Percentiles rank a stretch among this genome's conserved stretches.
Evolutionary conservation across 1,140 invertebrate species (phyloP).

Genomic region (Heterodera schachtii): DNA sequence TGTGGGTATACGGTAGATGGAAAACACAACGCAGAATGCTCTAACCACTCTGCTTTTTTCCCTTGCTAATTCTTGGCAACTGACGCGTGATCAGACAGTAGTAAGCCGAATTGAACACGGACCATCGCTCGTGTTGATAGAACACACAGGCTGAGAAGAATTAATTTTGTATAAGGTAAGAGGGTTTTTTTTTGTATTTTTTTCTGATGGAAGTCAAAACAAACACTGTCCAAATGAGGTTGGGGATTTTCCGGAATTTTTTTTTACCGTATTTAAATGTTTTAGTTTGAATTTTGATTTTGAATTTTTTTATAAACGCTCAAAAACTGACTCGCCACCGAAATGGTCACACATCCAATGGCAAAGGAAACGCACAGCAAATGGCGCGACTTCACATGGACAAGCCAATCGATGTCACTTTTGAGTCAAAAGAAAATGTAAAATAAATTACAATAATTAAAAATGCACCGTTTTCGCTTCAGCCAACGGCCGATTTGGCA

Average conservation of each 20-base stretch:
- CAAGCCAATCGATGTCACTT: neutral
- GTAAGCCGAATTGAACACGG: slow-evolving; percentile 95
- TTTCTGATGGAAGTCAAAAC: too few relatives aligned
- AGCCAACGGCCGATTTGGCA: slow-evolving; percentile 21
- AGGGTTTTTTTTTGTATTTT: too few relatives aligned
- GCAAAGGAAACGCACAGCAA: slow-evolving; percentile 54
- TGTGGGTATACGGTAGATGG: too few relatives aligned
- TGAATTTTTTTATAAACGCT: neutral
- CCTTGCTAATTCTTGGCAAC: slow-evolving; percentile 65
- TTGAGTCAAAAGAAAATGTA: neutral
- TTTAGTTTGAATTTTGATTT: too few relatives aligned
- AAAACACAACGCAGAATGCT: too few relatives aligned
- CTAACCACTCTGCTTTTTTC: too few relatives aligned
- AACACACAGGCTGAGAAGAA: slow-evolving; percentile 57
- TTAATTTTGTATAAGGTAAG: too few relatives aligned
- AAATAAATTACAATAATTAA: slow-evolving; percentile 20
- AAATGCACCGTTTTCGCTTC: slow-evolving; percentile 8
- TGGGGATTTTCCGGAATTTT: too few relatives aligned
- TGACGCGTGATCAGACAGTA: slow-evolving; percentile 98
- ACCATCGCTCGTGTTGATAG: slow-evolving; percentile 84
- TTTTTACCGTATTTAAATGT: too few relatives aligned
- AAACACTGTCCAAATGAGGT: too few relatives aligned
- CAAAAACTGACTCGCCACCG: slow-evolving; percentile 16
- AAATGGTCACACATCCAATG: slow-evolving; percentile 45
- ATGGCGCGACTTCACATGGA: slow-evolving; percentile 42